These are phyloP conservation scores for Petrocephalus zakoni DNA, from an alignment of 2,113 vertebrate genomes.

Conservation along the genomic window DNA sequence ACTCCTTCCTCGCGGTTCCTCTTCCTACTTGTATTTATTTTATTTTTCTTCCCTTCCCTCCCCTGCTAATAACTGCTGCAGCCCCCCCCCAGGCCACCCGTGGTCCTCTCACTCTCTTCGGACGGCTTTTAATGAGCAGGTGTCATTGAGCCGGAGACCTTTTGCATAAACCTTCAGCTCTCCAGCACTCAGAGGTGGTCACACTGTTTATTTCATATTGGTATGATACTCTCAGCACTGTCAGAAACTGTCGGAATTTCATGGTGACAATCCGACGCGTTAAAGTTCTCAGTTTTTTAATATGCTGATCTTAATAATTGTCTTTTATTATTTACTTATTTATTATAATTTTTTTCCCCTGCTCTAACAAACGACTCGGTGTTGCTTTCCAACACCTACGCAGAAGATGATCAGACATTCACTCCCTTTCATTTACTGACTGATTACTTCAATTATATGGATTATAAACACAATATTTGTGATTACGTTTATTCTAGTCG, in stretches of 20 bases:
- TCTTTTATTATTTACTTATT: not conserved
- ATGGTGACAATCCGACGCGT: not conserved
- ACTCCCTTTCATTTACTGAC: not conserved
- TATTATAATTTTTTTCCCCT: not conserved
- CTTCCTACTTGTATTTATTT: slow-evolving; percentile 15
- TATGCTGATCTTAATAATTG: not conserved
- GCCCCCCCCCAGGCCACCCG: slow-evolving; percentile 14
- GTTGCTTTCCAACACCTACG: not conserved
- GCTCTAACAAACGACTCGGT: not conserved
- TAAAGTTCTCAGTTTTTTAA: not conserved
- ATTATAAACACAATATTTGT: slow-evolving; percentile 14
- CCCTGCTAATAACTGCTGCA: not conserved
- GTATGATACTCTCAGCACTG: not conserved
- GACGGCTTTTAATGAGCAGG: slow-evolving; percentile 79
- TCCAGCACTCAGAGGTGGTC: not conserved
- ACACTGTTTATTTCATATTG: not conserved
- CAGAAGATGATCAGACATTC: not conserved
- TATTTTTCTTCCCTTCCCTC: not conserved
- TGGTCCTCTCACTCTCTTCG: not conserved
- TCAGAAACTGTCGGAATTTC: not conserved
- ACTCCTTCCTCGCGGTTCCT: slow-evolving; percentile 80
- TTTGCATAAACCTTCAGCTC: not conserved
- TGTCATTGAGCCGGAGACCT: slow-evolving; percentile 66
- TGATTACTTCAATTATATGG: slow-evolving; percentile 16
- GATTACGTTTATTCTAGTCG: not conserved